phyloP scores from a whole-genome alignment of 2,888 invertebrate species.

The Melinaea marsaeus region DNA sequence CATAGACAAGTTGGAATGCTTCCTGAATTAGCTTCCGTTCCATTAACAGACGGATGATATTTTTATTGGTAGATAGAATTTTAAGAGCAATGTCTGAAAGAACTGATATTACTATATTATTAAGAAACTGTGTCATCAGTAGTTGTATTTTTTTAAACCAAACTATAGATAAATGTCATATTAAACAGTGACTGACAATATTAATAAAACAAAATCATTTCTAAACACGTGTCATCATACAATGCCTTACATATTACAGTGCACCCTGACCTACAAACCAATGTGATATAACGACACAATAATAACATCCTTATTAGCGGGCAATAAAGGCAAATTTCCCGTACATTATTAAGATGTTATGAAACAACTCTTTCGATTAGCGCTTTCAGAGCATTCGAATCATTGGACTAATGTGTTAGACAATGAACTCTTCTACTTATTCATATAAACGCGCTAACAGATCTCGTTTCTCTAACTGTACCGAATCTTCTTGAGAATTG shows the following conservation, averaged over 20 bases:
- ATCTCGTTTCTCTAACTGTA: conserved; percentile 1
- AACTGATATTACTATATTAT: conserved; percentile 30
- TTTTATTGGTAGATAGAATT: conserved; percentile 30
- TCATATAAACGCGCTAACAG: not conserved
- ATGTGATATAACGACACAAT: not conserved
- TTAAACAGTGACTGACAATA: no score
- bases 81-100: conserved; percentile 1
- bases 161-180: conserved; percentile 19
- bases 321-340: not conserved
- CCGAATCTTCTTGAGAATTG: no score
- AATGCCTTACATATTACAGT: not conserved
- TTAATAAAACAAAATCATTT: not conserved
- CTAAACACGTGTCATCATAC: not conserved
- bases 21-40: conserved; percentile 40
- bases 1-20: conserved; percentile 46
- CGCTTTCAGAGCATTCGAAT: conserved; percentile 45
- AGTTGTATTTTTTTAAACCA: conserved; percentile 42
- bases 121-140: conserved; percentile 36
- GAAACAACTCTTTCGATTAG: conserved; percentile 51
- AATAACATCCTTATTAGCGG: not conserved
- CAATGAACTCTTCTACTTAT: conserved; percentile 28
- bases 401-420: conserved; percentile 45
- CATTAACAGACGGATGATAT: conserved; percentile 33
- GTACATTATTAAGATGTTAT: conserved; percentile 39
- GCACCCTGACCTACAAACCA: not conserved